Evolutionary conservation across 2,113 vertebrate species (phyloP).

Genomic region (Esox niger): DNA sequence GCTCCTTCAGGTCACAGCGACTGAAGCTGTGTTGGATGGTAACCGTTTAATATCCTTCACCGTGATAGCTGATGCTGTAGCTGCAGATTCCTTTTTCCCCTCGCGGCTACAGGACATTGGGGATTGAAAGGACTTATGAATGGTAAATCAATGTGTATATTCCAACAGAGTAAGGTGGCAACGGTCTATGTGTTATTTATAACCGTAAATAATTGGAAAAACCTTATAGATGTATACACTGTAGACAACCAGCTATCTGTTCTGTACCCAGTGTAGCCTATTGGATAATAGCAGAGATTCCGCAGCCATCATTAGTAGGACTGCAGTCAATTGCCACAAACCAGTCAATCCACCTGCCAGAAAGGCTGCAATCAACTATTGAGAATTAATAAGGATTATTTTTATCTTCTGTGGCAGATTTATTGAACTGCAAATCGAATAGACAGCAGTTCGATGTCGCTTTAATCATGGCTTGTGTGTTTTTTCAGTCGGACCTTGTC

Average conservation of each 20-base stretch:
- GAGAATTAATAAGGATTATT: slow-evolving; percentile 9
- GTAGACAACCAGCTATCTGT: background rate
- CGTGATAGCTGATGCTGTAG: background rate
- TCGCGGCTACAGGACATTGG: background rate
- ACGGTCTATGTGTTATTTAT: no score
- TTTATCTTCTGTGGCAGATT: slow-evolving; percentile 19
- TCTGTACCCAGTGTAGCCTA: background rate
- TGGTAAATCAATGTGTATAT: slow-evolving; percentile 3
- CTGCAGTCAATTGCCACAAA: slow-evolving; percentile 37
- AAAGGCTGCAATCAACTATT: slow-evolving; percentile 25
- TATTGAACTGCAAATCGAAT: background rate
- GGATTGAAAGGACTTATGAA: background rate
- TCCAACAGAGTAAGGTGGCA: no score
- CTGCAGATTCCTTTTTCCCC: background rate
- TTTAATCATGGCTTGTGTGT: slow-evolving; percentile 36
- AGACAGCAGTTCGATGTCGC: background rate
- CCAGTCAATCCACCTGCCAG: slow-evolving; percentile 27
- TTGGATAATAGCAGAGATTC: slow-evolving; percentile 8
- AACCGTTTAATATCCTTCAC: slow-evolving; percentile 2
- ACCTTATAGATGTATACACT: no score
- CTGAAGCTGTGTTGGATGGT: slow-evolving; percentile 42
- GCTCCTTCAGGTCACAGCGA: slow-evolving; percentile 45
- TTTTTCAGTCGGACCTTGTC: slow-evolving; percentile 36
- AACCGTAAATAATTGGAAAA: no score
- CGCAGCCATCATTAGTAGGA: slow-evolving; percentile 27